Conservation (phyloP, 2,113 vertebrate species). For the Colius striatus region DNA sequence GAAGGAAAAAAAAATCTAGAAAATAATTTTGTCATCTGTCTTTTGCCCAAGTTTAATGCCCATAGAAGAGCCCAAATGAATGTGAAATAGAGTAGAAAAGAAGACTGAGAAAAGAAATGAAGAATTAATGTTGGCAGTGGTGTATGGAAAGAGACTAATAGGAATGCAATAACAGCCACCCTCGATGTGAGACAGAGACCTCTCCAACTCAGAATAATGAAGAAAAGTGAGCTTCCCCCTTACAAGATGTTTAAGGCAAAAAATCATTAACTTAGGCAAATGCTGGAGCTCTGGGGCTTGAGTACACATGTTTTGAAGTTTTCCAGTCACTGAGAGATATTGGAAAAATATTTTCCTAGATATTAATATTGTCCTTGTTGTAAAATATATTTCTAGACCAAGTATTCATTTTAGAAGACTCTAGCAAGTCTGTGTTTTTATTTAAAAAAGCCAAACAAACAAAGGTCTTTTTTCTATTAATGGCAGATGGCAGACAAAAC, state of each 20-base stretch:
- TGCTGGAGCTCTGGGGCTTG: background rate
- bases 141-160: background rate
- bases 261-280: background rate
- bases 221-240: background rate
- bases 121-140: background rate
- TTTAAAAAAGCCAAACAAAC: background rate
- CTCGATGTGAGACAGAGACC: background rate
- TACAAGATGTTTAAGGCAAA: background rate
- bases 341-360: slow-evolving; percentile 9
- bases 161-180: background rate
- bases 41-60: background rate
- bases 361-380: background rate
- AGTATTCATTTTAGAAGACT: background rate
- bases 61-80: background rate
- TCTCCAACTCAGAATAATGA: background rate
- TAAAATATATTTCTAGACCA: background rate
- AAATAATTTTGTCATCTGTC: background rate
- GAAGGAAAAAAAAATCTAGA: background rate
- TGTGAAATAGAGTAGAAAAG: background rate
- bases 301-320: background rate
- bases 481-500: background rate
- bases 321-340: background rate
- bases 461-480: background rate
- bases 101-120: background rate
- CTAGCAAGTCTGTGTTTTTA: background rate